Conservation (phyloP, 2,797 vertebrate species). For the Enteromius radiatus region DNA sequence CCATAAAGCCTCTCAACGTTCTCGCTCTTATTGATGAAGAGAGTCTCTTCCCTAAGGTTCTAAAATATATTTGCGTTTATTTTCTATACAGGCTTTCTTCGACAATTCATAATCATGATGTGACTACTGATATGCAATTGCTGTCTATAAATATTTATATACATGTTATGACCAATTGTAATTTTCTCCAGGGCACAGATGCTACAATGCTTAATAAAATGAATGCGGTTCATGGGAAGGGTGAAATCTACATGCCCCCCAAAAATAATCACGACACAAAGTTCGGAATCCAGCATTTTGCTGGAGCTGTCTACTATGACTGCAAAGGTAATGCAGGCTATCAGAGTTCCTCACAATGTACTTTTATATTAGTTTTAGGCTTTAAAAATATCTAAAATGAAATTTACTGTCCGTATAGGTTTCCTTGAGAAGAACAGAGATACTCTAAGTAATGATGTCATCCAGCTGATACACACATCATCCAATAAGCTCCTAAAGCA, state of each 20-base stretch:
- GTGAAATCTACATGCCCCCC: constrained; percentile 83
- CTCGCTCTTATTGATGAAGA: constrained; percentile 97
- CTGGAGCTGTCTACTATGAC: constrained; percentile 90
- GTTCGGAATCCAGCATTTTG: constrained; percentile 94
- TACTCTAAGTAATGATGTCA: constrained; percentile 84
- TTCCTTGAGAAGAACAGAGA: constrained; percentile 98
- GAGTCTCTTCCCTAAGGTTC: constrained; percentile 94
- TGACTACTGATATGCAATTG: background rate
- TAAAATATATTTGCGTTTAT: background rate
- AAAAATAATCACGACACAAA: constrained; percentile 85
- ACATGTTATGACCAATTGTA: background rate
- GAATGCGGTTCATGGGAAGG: constrained; percentile 82
- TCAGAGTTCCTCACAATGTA: background rate
- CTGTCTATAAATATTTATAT: background rate
- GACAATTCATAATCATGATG: background rate
- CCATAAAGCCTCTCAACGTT: constrained; percentile 87
- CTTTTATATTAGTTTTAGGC: background rate
- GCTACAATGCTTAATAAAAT: constrained; percentile 90
- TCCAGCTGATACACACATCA: constrained; percentile 86
- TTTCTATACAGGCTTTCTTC: background rate
- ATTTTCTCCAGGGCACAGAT: constrained; percentile 86
- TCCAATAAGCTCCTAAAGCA: constrained; percentile 87
- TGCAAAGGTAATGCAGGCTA: constrained; percentile 81
- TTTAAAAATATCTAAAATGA: constrained; percentile 8
- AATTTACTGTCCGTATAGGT: constrained; percentile 73